A percentile compares a stretch with the other conserved stretches of the same genome.
Evolutionary conservation across 1,140 invertebrate species (phyloP).

Genomic region (Papilio polyxenes): DNA sequence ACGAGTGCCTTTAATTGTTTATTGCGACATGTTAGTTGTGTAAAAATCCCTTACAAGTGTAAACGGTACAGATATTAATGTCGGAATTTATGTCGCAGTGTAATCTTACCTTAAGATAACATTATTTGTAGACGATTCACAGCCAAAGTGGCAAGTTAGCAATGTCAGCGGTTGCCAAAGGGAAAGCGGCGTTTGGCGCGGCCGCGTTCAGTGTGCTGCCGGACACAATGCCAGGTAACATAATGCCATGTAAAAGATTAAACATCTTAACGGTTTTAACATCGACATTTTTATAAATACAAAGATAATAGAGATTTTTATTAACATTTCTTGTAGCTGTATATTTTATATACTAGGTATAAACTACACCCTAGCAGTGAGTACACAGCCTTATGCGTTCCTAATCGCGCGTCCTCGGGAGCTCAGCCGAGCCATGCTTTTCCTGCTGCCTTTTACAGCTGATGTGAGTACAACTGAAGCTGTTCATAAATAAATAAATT

Average conservation of each 20-base stretch:
- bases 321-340: no score
- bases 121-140: constrained; percentile 55
- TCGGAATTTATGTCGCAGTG: no score
- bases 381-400: constrained; percentile 89
- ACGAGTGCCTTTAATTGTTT: no score
- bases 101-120: no score
- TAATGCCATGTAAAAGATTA: not conserved
- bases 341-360: constrained; percentile 78
- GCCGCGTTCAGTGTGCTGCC: constrained; percentile 64
- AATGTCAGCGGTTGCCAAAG: constrained; percentile 57
- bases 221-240: constrained; percentile 59
- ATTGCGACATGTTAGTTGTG: no score
- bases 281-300: no score
- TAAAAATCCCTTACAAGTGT: no score
- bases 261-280: no score
- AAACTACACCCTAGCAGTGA: constrained; percentile 90
- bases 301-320: no score
- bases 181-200: constrained; percentile 63
- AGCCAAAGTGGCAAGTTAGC: constrained; percentile 55
- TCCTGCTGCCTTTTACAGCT: constrained; percentile 90
- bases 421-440: constrained; percentile 89
- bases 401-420: constrained; percentile 88
- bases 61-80: no score
- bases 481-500: not conserved
- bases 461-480: constrained; percentile 83